Conservation (phyloP, 2,888 invertebrate genomes). For the Agrotis ipsilon region DNA sequence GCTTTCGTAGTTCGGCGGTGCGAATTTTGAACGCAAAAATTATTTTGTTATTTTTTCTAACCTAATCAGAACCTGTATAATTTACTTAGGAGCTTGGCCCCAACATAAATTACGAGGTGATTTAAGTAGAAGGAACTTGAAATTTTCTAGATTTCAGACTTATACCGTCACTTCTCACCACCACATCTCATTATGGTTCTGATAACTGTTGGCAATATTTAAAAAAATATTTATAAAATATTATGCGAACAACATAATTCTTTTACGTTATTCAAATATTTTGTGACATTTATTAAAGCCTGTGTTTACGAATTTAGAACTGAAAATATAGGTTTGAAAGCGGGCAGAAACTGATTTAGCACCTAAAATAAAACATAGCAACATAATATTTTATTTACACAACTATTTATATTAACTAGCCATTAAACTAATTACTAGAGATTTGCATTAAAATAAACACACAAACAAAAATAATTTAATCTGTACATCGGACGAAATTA, state of each 20-base stretch:
- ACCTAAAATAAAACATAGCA: conserved; percentile 88
- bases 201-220: conserved; percentile 85
- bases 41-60: conserved; percentile 80
- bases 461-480: conserved; percentile 88
- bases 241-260: conserved; percentile 60
- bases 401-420: conserved; percentile 83
- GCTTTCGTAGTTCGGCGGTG: conserved; percentile 83
- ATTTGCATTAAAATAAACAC: conserved; percentile 82
- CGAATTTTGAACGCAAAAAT: conserved; percentile 79
- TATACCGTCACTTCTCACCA: conserved; percentile 87
- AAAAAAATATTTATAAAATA: conserved; percentile 70
- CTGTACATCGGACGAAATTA: conserved; percentile 85
- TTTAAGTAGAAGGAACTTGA: conserved; percentile 89
- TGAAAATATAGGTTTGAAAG: conserved; percentile 66
- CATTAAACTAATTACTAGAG: conserved; percentile 84
- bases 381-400: conserved; percentile 87
- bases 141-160: conserved; percentile 81
- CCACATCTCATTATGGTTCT: conserved; percentile 84
- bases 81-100: conserved; percentile 86
- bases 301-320: conserved; percentile 66
- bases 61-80: conserved; percentile 92
- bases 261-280: conserved; percentile 64
- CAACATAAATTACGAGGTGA: conserved; percentile 91
- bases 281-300: conserved; percentile 85
- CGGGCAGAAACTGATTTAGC: conserved; percentile 80